Base-by-base conservation (phyloP, 2,113 vertebrate species). In the Calyptomena viridis region DNA sequence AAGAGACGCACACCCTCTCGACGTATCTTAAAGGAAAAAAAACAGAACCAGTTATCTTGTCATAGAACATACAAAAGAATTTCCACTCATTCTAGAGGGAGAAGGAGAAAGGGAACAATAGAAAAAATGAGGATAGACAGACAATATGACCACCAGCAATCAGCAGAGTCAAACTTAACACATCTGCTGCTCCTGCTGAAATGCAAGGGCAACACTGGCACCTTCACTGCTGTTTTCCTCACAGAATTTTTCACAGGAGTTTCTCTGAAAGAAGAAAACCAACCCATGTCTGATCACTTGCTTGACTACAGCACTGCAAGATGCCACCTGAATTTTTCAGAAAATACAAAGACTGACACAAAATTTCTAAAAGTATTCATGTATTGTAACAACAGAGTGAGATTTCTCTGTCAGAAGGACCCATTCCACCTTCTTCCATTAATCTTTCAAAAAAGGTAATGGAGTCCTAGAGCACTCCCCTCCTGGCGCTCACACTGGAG, bases 1-100 rank as follows among this genome's bases (percentile, higher is more conserved):
- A 99, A 99, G 95, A 99, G 98, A 81, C 99, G 99, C 74, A 99
- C 98, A 13, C 99, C 99, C 97, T 99, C 99, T 94, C 99, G 98
- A 25, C 99, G 99, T 94, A 99, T 99, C 99, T 99, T 95, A 87
- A 89, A 47, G 56, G 75, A 60, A 83, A 75, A 69, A 76, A 68
- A 62, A 2, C 1, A 0, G 16, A 86, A 21, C 11, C 49, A 59
- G 20, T 92, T 87, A 59, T 50, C 25, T 67, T 74, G 63, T n/a
- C 33, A 59, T 23, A 86, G 25, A 69, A 88, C 24, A 80, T 13
- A 76, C 9, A 77, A 78, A 90, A 67, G 23, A 30, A 67, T 50
- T 90, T 93, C 31, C 21, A 62, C 23, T 66, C 49, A 17, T 37
- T 33, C 69, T 81, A 21, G 14, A 81, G 8, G 14, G 2, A 60